Evolutionary conservation across 2,113 vertebrate genomes (phyloP), one percentile per base, ranked within the genome.

Genomic region (Gasterosteus aculeatus): DNA sequence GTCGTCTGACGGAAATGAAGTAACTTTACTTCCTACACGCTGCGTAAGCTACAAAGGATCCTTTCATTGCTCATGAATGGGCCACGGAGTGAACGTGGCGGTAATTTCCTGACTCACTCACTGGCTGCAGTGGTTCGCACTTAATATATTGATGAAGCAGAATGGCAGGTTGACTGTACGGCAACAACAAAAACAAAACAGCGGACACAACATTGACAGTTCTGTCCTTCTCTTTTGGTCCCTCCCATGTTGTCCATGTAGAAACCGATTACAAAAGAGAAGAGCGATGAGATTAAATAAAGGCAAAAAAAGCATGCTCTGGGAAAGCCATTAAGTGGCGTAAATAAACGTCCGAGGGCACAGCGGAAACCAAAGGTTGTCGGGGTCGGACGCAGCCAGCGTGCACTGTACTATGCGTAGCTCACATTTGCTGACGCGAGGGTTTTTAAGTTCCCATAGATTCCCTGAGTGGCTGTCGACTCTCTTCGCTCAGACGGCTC

Each of bases 401-500:
- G 80, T 77, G 56, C 16, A 47, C 69, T 78, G 76, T 81, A 81
- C 79, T 81, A 1, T 77, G 67, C 83, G 82, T 68, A 64, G 73
- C 3, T 44, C 72, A 56, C 80, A 81, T 77, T 71, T 87, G 87
- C 90, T 92, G 88, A 92, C 91, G 86, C 63, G 78, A 81, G 86
- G 91, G 90, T 90, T 93, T 92, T 89, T 86, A 90, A 87, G 81
- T 93, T 91, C 84, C 75, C 78, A 71, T 77, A 85, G 85, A 81
- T 88, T 90, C 85, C 82, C 76, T 77, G 86, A 90, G 90, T 88
- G 82, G 88, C 82, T 85, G 88, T 91, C 76, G 71, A 83, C 85
- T 91, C 87, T 64, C 49, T 62, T 56, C 75, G 83, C 86, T 90
- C 83, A 85, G 66, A 19, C 41, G 64, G 74, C 75, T 89, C 88